These are phyloP conservation scores for Heloderma charlesbogerti DNA, from an alignment of 2,113 vertebrate species.

Conservation along the genomic window DNA sequence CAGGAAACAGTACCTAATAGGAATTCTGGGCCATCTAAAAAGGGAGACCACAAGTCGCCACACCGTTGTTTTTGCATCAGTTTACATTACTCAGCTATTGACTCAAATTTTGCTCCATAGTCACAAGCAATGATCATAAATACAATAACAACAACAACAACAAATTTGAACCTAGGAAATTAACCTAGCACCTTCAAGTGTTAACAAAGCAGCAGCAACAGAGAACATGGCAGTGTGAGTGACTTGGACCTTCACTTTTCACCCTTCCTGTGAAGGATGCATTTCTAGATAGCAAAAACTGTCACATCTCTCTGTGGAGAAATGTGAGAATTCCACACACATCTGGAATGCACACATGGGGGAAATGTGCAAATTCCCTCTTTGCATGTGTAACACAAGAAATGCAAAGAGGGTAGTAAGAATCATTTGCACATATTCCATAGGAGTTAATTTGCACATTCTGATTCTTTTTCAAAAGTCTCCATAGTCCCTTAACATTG, in stretches of 20 bases:
- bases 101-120: background rate
- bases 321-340: background rate
- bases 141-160: background rate
- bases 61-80: background rate
- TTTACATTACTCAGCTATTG: background rate
- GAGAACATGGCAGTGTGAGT: background rate
- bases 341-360: background rate
- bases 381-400: background rate
- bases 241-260: background rate
- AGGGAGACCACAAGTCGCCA: background rate
- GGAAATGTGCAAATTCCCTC: background rate
- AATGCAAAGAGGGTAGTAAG: background rate
- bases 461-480: background rate
- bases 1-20: background rate
- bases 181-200: background rate
- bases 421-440: background rate
- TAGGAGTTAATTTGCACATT: background rate
- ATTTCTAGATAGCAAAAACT: background rate
- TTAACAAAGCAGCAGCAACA: background rate
- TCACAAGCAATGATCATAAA: background rate
- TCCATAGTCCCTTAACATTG: background rate
- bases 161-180: background rate
- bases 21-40: background rate
- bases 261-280: background rate
- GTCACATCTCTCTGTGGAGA: background rate